These are phyloP conservation scores for Pristis pectinata DNA, from an alignment of 2,797 vertebrate species.

Conservation along the genomic window DNA sequence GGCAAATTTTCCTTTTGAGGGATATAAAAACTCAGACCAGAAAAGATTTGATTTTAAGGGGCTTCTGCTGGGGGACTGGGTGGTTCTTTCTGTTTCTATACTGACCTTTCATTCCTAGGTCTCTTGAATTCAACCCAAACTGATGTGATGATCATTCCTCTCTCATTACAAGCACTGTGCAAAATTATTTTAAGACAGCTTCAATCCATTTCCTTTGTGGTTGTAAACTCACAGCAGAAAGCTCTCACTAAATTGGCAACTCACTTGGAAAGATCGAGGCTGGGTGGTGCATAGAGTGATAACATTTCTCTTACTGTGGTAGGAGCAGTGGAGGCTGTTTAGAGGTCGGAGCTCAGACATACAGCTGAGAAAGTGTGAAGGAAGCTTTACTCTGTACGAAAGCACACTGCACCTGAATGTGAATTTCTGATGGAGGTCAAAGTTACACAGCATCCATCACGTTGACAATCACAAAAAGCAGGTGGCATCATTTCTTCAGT, in stretches of 20 bases:
- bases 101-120: neutral
- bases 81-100: too few relatives aligned
- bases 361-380: neutral
- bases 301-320: neutral
- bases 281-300: neutral
- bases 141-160: neutral
- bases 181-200: neutral
- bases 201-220: neutral
- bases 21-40: neutral
- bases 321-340: too few relatives aligned
- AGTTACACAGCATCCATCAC: neutral
- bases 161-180: neutral
- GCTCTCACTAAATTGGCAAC: neutral
- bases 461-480: neutral
- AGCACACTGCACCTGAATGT: neutral
- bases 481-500: neutral
- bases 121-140: neutral
- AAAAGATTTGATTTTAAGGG: neutral
- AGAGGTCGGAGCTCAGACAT: neutral
- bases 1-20: neutral
- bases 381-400: neutral
- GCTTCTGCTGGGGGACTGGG: neutral
- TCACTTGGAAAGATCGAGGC: neutral
- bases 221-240: neutral
- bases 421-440: neutral